Conservation (phyloP, 1,140 invertebrate species). For the Diplogasteroides magnus region DNA sequence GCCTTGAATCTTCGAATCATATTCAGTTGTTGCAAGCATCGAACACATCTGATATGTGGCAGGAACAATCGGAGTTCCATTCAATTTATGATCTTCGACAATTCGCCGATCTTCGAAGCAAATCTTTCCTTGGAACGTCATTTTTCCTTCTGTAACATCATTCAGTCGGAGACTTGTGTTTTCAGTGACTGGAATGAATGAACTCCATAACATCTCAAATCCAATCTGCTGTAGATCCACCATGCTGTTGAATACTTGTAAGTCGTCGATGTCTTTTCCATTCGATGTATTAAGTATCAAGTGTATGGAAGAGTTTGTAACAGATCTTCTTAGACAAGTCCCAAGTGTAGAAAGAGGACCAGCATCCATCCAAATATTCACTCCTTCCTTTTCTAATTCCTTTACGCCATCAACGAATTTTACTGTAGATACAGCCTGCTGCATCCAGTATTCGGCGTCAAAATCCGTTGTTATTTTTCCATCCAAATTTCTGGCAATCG, state of each 20-base stretch:
- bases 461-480: slow-evolving; percentile 19
- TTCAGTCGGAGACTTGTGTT: too few relatives aligned
- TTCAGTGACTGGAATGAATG: too few relatives aligned
- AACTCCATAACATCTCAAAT: not conserved
- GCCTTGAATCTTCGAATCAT: too few relatives aligned
- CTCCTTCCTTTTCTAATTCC: slow-evolving; percentile 11
- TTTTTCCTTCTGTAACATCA: too few relatives aligned
- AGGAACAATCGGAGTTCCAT: too few relatives aligned
- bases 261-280: slow-evolving; percentile 8
- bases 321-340: slow-evolving; percentile 5
- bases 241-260: slow-evolving; percentile 7
- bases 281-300: slow-evolving; percentile 19
- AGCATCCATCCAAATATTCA: slow-evolving; percentile 20
- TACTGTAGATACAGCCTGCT: slow-evolving; percentile 21
- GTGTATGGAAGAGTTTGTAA: slow-evolving; percentile 4
- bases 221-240: slow-evolving; percentile 15
- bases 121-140: too few relatives aligned
- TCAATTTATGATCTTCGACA: too few relatives aligned
- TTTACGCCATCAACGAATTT: slow-evolving; percentile 18
- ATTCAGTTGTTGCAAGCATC: too few relatives aligned
- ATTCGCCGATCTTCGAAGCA: too few relatives aligned
- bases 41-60: too few relatives aligned
- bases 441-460: slow-evolving; percentile 15
- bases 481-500: slow-evolving; percentile 29
- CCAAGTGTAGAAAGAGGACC: slow-evolving; percentile 19